Evolutionary conservation across 2,888 invertebrate genomes (phyloP), one percentile per base, ranked within the genome.

Genomic region (Ecliptopera silaceata): DNA sequence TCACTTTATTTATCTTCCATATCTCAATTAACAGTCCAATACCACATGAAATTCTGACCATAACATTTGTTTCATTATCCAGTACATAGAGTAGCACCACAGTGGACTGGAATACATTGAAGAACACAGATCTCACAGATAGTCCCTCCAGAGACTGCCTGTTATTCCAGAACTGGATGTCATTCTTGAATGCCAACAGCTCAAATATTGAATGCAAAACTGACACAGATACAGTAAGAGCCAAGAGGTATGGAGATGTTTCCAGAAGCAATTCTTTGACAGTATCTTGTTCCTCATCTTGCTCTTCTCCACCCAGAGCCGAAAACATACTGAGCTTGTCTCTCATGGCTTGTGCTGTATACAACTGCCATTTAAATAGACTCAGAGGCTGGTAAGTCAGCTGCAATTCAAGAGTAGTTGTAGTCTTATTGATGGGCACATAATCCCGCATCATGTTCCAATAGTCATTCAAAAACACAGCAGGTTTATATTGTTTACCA

Each of bases 141-240:
- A 99, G 92, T 8, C 99, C 99, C 88, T 99, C 99, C 42, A 99
- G 91, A 0, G 98, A 98, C 80, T 99, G 97, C 12, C 99, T 94
- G 75, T 98, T 98, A 73, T 98, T 98, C 99, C 99, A 99, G 83
- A 99, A 99, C 85, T 99, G 99, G 75, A 99, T 99, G 84, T 99
- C 99, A 91, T 99, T 99, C 92, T 99, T 99, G 85, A 99, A 99
- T 39, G 99, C 99, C 53, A 99, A 92, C 68, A 99, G 94, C 85
- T 99, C 99, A 91, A 99, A 99, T 62, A 99, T 94, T 56, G 98
- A 99, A 89, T 99, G 99, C 15, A 99, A 92, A 56, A 99, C 94
- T 0, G 99, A 99, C 0, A 99, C 96, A 49, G 95, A 93, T 59
- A 99, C 94, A 1, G 99, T 99, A 52, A 99, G 82, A 3, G 94